Evolutionary conservation across 2,888 invertebrate genomes (phyloP).

Genomic region (Cryptops parisi): DNA sequence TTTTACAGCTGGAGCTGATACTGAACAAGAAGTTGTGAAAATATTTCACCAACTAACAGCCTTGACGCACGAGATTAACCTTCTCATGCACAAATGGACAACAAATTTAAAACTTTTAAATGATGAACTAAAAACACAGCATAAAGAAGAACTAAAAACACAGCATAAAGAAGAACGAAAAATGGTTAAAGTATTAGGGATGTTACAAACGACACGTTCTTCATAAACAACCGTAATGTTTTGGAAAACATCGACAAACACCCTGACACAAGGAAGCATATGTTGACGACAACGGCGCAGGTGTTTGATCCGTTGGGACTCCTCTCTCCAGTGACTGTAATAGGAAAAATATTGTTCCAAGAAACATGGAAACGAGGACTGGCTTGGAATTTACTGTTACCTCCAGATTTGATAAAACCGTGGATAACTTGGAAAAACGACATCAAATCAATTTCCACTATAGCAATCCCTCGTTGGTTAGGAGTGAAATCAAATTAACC

Average conservation of each 20-base stretch:
- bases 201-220: not conserved
- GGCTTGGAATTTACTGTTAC: not conserved
- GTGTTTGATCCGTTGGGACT: slow-evolving; percentile 1
- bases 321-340: not conserved
- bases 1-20: not conserved
- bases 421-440: not conserved
- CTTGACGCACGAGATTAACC: not conserved
- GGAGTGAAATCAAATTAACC: not conserved
- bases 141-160: not conserved
- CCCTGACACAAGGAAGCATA: not conserved
- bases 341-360: slow-evolving; percentile 7
- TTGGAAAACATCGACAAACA: not conserved
- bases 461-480: not conserved
- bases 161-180: not conserved
- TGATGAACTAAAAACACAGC: not conserved
- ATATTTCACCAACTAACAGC: not conserved
- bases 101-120: not conserved
- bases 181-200: not conserved
- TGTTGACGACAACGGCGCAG: not conserved
- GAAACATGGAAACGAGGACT: slow-evolving; percentile 6
- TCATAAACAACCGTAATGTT: not conserved
- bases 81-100: slow-evolving; percentile 1
- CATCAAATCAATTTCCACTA: not conserved
- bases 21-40: not conserved
- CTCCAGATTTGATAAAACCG: not conserved